Percentiles rank a stretch among this genome's conserved stretches.
These are phyloP conservation scores for Drosophila pseudoananassae DNA, from an alignment of 1,140 invertebrate genomes.

Conservation along the genomic window DNA sequence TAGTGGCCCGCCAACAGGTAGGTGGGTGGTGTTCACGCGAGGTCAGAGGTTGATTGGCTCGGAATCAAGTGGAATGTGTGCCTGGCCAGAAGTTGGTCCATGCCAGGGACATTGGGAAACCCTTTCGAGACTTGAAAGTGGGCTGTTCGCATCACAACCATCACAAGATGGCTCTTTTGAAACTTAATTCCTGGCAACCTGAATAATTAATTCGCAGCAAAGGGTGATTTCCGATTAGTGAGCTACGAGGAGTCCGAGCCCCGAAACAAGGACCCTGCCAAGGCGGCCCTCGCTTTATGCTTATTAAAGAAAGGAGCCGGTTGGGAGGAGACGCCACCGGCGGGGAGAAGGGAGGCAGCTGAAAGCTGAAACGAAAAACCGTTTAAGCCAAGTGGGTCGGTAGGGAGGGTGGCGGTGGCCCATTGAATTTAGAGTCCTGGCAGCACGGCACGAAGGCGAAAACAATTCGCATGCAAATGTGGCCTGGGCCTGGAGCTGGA, in stretches of 20 bases:
- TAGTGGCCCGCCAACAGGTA: slow-evolving; percentile 22
- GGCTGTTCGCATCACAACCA: too few relatives aligned
- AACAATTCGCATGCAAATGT: slow-evolving; percentile 65
- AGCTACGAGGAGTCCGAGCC: neutral
- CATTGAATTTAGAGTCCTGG: slow-evolving; percentile 25
- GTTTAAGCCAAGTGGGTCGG: slow-evolving; percentile 18
- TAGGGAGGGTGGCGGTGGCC: neutral
- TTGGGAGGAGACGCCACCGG: too few relatives aligned
- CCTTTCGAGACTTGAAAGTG: too few relatives aligned
- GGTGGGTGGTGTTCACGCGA: slow-evolving; percentile 12
- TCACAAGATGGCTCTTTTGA: neutral
- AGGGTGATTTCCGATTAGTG: slow-evolving; percentile 2
- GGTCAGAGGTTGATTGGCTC: too few relatives aligned
- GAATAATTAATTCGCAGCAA: neutral
- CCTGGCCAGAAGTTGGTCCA: too few relatives aligned
- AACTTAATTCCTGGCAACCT: slow-evolving; percentile 4
- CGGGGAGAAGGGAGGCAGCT: neutral
- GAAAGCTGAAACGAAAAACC: slow-evolving; percentile 32
- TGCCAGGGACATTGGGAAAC: neutral
- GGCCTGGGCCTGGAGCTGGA: slow-evolving; percentile 18
- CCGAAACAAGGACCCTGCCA: neutral
- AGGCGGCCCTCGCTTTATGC: slow-evolving; percentile 31
- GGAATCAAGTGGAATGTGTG: too few relatives aligned
- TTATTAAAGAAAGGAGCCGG: slow-evolving; percentile 23
- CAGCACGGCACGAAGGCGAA: slow-evolving; percentile 22